A percentile compares a stretch with the other conserved stretches of the same genome.
phyloP scores from a whole-genome alignment of 2,888 invertebrate genomes.

The Apamea crenata region DNA sequence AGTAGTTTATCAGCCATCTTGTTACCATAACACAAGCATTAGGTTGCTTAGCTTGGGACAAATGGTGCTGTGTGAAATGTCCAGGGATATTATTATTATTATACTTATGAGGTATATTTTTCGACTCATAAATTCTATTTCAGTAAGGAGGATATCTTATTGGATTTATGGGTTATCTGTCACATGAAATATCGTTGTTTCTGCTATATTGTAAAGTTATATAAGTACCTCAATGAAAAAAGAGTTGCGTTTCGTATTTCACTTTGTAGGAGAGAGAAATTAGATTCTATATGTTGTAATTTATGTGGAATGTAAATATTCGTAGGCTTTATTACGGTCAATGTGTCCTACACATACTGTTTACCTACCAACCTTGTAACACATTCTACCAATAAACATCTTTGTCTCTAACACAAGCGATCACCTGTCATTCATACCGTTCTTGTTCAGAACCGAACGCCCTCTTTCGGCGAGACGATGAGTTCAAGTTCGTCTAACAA shows the following conservation, averaged over 20 bases:
- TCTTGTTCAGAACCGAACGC: not conserved
- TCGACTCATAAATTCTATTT: slow-evolving; percentile 2
- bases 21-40: too few relatives aligned
- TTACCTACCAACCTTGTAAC: not conserved
- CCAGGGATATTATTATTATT: too few relatives aligned
- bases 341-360: not conserved
- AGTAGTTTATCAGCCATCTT: too few relatives aligned
- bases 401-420: not conserved
- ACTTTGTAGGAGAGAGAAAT: not conserved
- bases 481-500: not conserved
- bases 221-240: not conserved
- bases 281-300: not conserved
- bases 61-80: too few relatives aligned
- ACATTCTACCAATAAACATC: not conserved
- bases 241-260: not conserved
- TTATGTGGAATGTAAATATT: not conserved
- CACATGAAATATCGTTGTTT: not conserved
- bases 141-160: not conserved
- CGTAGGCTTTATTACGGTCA: not conserved
- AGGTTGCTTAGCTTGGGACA: too few relatives aligned
- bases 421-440: not conserved
- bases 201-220: too few relatives aligned
- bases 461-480: too few relatives aligned
- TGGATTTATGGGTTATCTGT: not conserved
- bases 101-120: slow-evolving; percentile 11